Conservation (phyloP, 2,888 invertebrate species). For the Oscheius sp. region DNA sequence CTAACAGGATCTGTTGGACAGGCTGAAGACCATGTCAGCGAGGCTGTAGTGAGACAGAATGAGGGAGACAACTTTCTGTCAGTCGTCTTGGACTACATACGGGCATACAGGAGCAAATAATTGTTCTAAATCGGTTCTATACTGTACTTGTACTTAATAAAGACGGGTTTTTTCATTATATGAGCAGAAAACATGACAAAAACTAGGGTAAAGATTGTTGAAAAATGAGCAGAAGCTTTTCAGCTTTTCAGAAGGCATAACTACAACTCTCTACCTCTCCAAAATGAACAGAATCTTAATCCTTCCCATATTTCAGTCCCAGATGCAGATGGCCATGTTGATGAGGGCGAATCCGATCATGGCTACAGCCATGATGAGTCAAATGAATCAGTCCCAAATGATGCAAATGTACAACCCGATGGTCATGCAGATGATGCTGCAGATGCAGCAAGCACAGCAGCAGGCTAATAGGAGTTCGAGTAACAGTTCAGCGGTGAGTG, state of each 20-base stretch:
- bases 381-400: neutral
- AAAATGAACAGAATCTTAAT: slow-evolving; percentile 3
- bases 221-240: too few relatives aligned
- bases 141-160: too few relatives aligned
- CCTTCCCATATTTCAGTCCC: slow-evolving; percentile 13
- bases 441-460: slow-evolving; percentile 13
- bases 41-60: slow-evolving; percentile 6
- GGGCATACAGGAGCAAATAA: slow-evolving; percentile 1
- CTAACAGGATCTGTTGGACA: neutral
- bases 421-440: slow-evolving; percentile 24
- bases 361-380: slow-evolving; percentile 25
- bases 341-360: slow-evolving; percentile 31
- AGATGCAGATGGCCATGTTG: slow-evolving; percentile 38
- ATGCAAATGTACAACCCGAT: slow-evolving; percentile 23
- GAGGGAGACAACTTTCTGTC: neutral
- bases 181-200: too few relatives aligned
- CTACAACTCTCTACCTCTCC: neutral
- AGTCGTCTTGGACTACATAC: neutral
- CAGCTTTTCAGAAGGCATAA: neutral
- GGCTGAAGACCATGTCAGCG: neutral
- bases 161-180: too few relatives aligned
- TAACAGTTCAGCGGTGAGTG: slow-evolving; percentile 10
- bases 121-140: too few relatives aligned
- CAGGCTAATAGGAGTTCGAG: slow-evolving; percentile 4
- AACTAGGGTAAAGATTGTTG: too few relatives aligned